These are phyloP conservation scores for Willowsia nigromaculata DNA, from an alignment of 2,888 invertebrate genomes.

Conservation along the genomic window DNA sequence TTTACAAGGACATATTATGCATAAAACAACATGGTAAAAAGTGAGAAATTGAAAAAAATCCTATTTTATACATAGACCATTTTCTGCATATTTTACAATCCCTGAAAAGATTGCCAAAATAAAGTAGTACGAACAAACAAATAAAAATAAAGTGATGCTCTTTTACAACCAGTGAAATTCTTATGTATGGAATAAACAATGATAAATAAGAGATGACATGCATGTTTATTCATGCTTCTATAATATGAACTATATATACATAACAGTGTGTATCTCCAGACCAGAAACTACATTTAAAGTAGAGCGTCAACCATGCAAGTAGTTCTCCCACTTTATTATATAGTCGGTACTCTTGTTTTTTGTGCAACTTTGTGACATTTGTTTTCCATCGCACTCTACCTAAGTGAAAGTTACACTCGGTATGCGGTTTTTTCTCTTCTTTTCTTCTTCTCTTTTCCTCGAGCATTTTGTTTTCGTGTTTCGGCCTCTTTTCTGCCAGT, in stretches of 20 bases:
- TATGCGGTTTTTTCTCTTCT: slow-evolving; percentile 34
- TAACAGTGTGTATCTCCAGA: too few relatives aligned
- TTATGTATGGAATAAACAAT: background rate
- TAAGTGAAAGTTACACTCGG: slow-evolving; percentile 20
- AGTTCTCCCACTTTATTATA: background rate
- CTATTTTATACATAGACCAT: background rate
- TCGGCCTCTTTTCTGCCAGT: background rate
- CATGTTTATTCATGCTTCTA: background rate
- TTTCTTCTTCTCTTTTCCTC: background rate
- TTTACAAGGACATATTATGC: too few relatives aligned
- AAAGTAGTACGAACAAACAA: background rate
- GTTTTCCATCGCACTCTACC: slow-evolving; percentile 23
- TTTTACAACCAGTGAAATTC: background rate
- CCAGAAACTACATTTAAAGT: background rate
- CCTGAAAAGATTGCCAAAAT: background rate
- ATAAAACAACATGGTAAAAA: background rate
- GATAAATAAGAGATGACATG: slow-evolving; percentile 6
- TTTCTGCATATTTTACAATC: background rate
- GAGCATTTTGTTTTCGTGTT: slow-evolving; percentile 4
- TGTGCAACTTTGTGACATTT: slow-evolving; percentile 39
- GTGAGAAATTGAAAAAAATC: background rate
- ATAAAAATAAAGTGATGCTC: background rate
- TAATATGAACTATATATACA: too few relatives aligned
- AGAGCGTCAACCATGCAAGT: background rate
- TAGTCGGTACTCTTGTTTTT: background rate